phyloP scores from a whole-genome alignment of 2,888 invertebrate species.

The Caenorhabditis sinica region DNA sequence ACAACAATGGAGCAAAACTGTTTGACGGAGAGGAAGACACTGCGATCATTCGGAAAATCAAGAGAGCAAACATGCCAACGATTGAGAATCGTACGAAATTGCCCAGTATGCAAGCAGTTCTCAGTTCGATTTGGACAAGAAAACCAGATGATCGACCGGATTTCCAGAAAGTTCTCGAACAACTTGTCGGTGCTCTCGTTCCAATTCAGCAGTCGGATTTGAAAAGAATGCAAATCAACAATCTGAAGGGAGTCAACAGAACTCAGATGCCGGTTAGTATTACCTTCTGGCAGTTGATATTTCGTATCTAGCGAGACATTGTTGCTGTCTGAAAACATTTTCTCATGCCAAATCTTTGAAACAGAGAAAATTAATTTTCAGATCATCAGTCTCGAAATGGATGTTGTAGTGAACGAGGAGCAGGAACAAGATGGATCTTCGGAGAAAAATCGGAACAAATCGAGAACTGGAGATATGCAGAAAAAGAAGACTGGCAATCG shows the following conservation, averaged over 20 bases:
- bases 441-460: slow-evolving; percentile 23
- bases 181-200: slow-evolving; percentile 41
- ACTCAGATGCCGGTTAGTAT: slow-evolving; percentile 53
- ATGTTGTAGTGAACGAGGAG: slow-evolving; percentile 36
- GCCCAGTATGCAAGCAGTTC: slow-evolving; percentile 43
- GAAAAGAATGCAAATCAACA: slow-evolving; percentile 63
- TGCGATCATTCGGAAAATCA: slow-evolving; percentile 66
- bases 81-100: slow-evolving; percentile 67
- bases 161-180: slow-evolving; percentile 59
- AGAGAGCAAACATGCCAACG: slow-evolving; percentile 69
- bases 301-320: neutral
- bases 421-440: slow-evolving; percentile 33
- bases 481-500: slow-evolving; percentile 37
- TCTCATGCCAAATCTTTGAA: neutral
- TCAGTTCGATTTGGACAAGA: slow-evolving; percentile 56
- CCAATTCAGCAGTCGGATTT: slow-evolving; percentile 27
- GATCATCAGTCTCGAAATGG: slow-evolving; percentile 31
- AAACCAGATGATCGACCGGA: slow-evolving; percentile 62
- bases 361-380: neutral
- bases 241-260: slow-evolving; percentile 55
- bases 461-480: neutral
- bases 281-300: neutral
- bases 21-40: slow-evolving; percentile 70
- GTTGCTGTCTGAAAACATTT: neutral
- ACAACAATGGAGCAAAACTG: slow-evolving; percentile 62